Base-by-base conservation (phyloP, 2,888 invertebrate genomes). In the Neoscelio sp. region DNA sequence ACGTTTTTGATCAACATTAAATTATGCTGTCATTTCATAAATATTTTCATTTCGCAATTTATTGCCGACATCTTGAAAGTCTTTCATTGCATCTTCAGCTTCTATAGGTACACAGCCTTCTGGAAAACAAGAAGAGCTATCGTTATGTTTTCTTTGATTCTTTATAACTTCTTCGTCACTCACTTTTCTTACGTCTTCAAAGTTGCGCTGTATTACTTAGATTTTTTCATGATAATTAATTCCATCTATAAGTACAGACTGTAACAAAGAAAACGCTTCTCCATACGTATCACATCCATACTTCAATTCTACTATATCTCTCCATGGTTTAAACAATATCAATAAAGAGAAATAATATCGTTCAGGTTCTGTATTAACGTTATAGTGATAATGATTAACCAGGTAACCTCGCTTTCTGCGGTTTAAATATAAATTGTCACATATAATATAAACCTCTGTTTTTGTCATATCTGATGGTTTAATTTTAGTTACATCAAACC, bases 1-100 rank as follows among this genome's bases (percentile, higher is more conserved):
- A 48, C 82, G 56, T 68, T 79, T 82, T 81, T 85, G 85, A 73
- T 85, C 86, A 1, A 17, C 20, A 80, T 87, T 86, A 15, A 86
- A 74, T 58, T 82, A 58, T 17, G 38, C 26, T 15, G 85, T 82
- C 73, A 84, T 81, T 12, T 80, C 17, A 1, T 62, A 26, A 18
- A 81, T 2, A 52, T 78, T 42, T 42, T 23, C 30, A 12, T 35
- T 13, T 35, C 73, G 40, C 15, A 12, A 15, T 65, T 62, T 70
- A 60, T 80, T 30, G 12, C 23, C 70, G 6, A 64, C 56, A 58
- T 80, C 67, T 40, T 52, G 6, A 42, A 79, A 82, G 62, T 85
- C 83, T 65, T 82, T 82, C 80, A 83, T 83, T 15, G 82, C 84
- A 48, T 73, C 68, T 50, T 71, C 81, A 28, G 67, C 65, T 76